Evolutionary conservation across 2,797 vertebrate genomes (phyloP).

Genomic region (Masticophis lateralis): DNA sequence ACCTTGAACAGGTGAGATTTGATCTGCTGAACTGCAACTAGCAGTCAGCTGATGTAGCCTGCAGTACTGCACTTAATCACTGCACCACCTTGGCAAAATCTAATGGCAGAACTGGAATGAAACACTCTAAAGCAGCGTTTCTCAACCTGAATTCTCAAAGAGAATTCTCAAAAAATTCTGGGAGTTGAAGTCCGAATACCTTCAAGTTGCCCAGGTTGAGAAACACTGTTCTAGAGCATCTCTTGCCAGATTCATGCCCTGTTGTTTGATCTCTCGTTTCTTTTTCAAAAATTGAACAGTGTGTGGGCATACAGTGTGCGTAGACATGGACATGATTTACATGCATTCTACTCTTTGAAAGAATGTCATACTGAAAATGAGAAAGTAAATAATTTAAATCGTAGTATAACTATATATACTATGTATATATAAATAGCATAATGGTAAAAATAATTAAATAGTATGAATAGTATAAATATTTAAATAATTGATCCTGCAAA

Average conservation of each 20-base stretch:
- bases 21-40: too few species aligned
- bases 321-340: background rate
- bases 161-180: background rate
- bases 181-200: background rate
- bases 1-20: too few species aligned
- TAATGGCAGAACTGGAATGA: background rate
- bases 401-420: too few species aligned
- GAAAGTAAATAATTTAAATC: background rate
- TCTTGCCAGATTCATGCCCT: background rate
- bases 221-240: background rate
- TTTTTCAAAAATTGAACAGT: background rate
- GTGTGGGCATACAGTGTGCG: background rate
- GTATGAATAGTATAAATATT: background rate
- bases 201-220: background rate
- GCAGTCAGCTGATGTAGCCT: too few species aligned
- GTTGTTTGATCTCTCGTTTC: background rate
- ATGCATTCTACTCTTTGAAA: background rate
- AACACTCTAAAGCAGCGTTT: background rate
- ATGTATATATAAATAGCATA: too few species aligned
- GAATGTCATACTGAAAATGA: background rate
- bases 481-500: background rate
- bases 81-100: background rate
- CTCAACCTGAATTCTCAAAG: background rate
- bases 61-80: too few species aligned
- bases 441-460: too few species aligned